These are phyloP conservation scores for Prochilodus magdalenae DNA, from an alignment of 2,113 vertebrate genomes.

Conservation along the genomic window DNA sequence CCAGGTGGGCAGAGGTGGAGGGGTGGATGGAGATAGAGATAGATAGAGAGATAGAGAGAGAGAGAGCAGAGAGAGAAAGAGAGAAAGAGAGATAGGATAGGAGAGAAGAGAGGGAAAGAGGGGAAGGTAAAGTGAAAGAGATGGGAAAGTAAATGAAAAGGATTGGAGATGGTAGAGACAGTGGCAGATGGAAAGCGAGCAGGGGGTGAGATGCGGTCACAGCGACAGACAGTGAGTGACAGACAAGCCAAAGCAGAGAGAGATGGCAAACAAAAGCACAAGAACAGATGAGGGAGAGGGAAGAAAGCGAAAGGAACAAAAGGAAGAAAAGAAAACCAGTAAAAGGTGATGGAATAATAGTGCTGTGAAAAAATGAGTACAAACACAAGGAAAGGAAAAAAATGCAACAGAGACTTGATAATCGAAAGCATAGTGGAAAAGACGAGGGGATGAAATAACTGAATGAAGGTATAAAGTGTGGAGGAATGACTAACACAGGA, in stretches of 20 bases:
- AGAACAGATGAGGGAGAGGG: not conserved
- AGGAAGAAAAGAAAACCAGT: constrained; percentile 59
- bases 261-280: not conserved
- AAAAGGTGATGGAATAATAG: constrained; percentile 64
- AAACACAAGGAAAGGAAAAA: constrained; percentile 11
- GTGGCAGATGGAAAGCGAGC: constrained; percentile 41
- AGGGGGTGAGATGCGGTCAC: constrained; percentile 61
- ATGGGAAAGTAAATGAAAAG: not conserved
- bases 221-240: constrained; percentile 63
- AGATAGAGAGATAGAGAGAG: constrained; percentile 67
- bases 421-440: not conserved
- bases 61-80: constrained; percentile 73
- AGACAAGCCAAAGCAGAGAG: constrained; percentile 31
- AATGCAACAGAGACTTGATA: not conserved
- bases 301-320: not conserved
- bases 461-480: not conserved
- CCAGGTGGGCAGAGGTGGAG: constrained; percentile 7
- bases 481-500: not conserved
- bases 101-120: constrained; percentile 72
- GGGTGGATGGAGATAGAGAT: constrained; percentile 65
- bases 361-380: constrained; percentile 52
- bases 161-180: too few species aligned
- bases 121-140: constrained; percentile 56
- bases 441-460: not conserved
- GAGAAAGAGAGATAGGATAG: constrained; percentile 59